A percentile compares a stretch with the other conserved stretches of the same genome.
Conservation (phyloP, 2,888 invertebrate genomes). For the Athalia rosae region DNA sequence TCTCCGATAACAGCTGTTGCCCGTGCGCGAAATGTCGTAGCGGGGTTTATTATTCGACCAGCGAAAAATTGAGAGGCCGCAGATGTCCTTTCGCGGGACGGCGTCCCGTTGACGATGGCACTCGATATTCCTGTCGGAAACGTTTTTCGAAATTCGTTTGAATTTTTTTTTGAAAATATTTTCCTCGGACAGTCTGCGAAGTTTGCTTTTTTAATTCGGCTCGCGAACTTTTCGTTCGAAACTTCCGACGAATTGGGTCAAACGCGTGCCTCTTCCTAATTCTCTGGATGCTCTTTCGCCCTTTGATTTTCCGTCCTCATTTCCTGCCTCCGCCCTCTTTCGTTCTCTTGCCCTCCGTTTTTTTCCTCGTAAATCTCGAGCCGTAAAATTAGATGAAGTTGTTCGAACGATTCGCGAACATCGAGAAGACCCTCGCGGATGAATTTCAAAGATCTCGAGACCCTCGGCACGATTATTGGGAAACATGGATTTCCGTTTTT, state of each 20-base stretch:
- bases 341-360: background rate
- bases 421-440: background rate
- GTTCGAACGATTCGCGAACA: background rate
- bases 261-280: too few species aligned
- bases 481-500: too few species aligned
- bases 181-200: too few species aligned
- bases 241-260: too few species aligned
- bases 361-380: background rate
- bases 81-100: conserved; percentile 22
- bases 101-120: background rate
- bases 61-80: conserved; percentile 20
- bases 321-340: background rate
- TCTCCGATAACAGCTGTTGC: background rate
- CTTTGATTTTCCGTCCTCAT: too few species aligned
- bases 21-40: too few species aligned
- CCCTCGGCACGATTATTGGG: too few species aligned
- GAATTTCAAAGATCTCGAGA: background rate
- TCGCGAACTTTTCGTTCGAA: too few species aligned
- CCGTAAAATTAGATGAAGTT: conserved; percentile 22
- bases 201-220: too few species aligned
- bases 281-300: too few species aligned
- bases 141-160: background rate
- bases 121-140: conserved; percentile 23
- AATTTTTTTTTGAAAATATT: background rate
- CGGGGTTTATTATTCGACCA: too few species aligned